phyloP scores from a whole-genome alignment of 1,140 invertebrate species.

The Oryzaephilus surinamensis region DNA sequence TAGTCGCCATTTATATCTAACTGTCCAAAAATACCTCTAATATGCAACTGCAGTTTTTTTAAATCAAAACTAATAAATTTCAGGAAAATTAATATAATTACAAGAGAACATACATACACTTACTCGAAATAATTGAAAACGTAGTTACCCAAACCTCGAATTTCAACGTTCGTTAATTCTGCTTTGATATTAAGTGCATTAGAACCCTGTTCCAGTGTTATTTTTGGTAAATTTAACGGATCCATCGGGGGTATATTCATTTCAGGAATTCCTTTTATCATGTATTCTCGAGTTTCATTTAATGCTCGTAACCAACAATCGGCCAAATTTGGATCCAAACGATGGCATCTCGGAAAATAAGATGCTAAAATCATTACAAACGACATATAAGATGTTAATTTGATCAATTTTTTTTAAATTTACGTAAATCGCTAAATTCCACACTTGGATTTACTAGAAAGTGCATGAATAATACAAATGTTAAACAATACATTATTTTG shows the following conservation, averaged over 20 bases:
- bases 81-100: too few relatives aligned
- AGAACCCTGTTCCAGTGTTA: slow-evolving; percentile 52
- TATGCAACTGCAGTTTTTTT: slow-evolving; percentile 16
- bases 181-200: slow-evolving; percentile 51
- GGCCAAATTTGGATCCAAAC: slow-evolving; percentile 46
- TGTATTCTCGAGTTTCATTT: slow-evolving; percentile 43
- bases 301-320: slow-evolving; percentile 48
- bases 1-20: slow-evolving; percentile 19
- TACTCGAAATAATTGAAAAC: slow-evolving; percentile 53
- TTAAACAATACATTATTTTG: too few relatives aligned
- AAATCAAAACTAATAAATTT: slow-evolving; percentile 18
- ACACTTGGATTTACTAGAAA: too few relatives aligned
- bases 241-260: slow-evolving; percentile 53
- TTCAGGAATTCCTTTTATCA: slow-evolving; percentile 51
- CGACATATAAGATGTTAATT: too few relatives aligned
- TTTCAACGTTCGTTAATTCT: slow-evolving; percentile 51
- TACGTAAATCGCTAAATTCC: too few relatives aligned
- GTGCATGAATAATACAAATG: too few relatives aligned
- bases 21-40: slow-evolving; percentile 9
- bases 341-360: slow-evolving; percentile 48
- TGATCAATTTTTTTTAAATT: too few relatives aligned
- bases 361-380: slow-evolving; percentile 37
- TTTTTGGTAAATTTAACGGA: slow-evolving; percentile 48
- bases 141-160: slow-evolving; percentile 48
- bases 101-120: slow-evolving; percentile 21